Percentiles rank a stretch among this genome's conserved stretches.
Conservation (phyloP, 2,888 invertebrate species). For the Troides aeacus region DNA sequence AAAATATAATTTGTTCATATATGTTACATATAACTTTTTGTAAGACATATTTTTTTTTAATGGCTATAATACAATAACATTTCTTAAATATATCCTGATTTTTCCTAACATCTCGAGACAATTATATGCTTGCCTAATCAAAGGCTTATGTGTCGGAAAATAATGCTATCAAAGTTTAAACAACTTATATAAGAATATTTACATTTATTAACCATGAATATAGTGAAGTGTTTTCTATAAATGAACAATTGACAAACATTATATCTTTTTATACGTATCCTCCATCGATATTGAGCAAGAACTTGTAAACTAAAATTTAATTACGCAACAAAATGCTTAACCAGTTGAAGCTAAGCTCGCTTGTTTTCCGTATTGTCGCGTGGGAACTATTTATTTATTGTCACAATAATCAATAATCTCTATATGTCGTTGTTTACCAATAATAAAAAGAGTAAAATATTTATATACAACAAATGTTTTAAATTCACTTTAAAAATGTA, state of each 20-base stretch:
- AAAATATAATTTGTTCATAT: slow-evolving; percentile 35
- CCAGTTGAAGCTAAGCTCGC: slow-evolving; percentile 64
- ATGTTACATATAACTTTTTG: slow-evolving; percentile 12
- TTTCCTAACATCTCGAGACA: not conserved
- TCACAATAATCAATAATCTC: slow-evolving; percentile 57
- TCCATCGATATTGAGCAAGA: slow-evolving; percentile 23
- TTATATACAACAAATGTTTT: slow-evolving; percentile 32
- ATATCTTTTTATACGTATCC: not conserved
- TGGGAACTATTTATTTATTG: slow-evolving; percentile 72
- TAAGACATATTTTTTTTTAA: not conserved
- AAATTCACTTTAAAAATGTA: slow-evolving; percentile 29
- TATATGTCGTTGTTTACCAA: slow-evolving; percentile 41
- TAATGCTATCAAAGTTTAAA: slow-evolving; percentile 2
- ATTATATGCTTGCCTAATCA: not conserved
- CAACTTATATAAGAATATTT: slow-evolving; percentile 2
- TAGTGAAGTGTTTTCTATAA: not conserved
- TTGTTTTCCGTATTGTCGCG: slow-evolving; percentile 63
- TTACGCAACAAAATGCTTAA: slow-evolving; percentile 31
- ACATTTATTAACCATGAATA: not conserved
- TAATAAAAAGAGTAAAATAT: slow-evolving; percentile 37
- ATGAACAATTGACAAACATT: slow-evolving; percentile 1
- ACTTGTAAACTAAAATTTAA: slow-evolving; percentile 25
- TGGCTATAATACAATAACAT: not conserved
- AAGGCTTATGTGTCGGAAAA: slow-evolving; percentile 1
- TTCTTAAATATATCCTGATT: not conserved